These are phyloP conservation scores for Tenthredo distinguenda DNA, from an alignment of 2,888 invertebrate species.

Conservation along the genomic window DNA sequence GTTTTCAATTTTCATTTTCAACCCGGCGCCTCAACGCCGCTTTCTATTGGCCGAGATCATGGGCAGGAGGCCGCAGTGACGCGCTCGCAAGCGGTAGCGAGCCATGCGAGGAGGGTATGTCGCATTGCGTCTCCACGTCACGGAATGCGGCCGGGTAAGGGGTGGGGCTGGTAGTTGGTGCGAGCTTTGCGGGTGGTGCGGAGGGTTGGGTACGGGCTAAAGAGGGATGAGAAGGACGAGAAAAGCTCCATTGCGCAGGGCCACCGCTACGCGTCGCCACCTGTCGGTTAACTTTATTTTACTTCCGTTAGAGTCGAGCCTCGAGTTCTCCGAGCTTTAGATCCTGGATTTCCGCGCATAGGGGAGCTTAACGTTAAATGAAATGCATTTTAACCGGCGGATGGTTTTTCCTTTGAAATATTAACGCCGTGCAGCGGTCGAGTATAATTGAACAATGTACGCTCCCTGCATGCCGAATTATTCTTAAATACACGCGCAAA, in stretches of 20 bases:
- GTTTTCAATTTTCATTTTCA: conserved; percentile 49
- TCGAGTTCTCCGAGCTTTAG: background rate
- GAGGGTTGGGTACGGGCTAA: conserved; percentile 57
- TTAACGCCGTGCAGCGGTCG: background rate
- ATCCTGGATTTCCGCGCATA: background rate
- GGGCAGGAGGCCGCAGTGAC: conserved; percentile 48
- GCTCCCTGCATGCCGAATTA: background rate
- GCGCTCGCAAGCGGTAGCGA: conserved; percentile 44
- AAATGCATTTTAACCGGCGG: background rate
- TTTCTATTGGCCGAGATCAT: conserved; percentile 32
- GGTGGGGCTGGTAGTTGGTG: conserved; percentile 63
- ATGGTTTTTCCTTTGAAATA: background rate
- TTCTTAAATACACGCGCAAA: background rate
- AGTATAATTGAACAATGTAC: background rate
- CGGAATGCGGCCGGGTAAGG: conserved; percentile 59
- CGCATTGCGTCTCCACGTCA: conserved; percentile 77
- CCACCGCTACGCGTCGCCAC: conserved; percentile 64
- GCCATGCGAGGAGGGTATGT: conserved; percentile 68
- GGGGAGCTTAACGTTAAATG: background rate
- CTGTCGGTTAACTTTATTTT: conserved; percentile 55
- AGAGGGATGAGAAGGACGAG: conserved; percentile 56
- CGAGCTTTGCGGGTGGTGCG: conserved; percentile 62
- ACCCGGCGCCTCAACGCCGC: conserved; percentile 30
- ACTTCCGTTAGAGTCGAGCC: background rate
- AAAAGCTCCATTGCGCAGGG: conserved; percentile 61